Evolutionary conservation across 2,888 invertebrate species (phyloP).

Genomic region (Latheticus oryzae): DNA sequence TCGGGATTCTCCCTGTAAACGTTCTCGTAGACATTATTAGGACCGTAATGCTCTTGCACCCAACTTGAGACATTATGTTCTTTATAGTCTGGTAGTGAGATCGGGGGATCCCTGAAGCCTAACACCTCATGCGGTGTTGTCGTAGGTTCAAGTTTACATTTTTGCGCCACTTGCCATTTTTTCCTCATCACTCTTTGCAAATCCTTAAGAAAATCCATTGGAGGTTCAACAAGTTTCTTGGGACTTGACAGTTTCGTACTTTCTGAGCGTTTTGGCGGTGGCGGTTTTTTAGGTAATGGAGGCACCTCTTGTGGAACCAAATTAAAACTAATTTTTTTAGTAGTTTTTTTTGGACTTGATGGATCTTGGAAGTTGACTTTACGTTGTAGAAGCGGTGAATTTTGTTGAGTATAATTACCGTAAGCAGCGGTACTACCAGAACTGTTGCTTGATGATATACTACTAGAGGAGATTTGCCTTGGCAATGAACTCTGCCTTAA

Average conservation of each 20-base stretch:
- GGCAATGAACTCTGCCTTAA: slow-evolving; percentile 65
- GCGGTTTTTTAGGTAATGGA: slow-evolving; percentile 75
- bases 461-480: slow-evolving; percentile 70
- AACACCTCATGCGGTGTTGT: slow-evolving; percentile 92
- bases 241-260: slow-evolving; percentile 80
- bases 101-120: slow-evolving; percentile 86
- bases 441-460: slow-evolving; percentile 67
- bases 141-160: slow-evolving; percentile 88
- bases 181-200: slow-evolving; percentile 92
- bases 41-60: slow-evolving; percentile 89
- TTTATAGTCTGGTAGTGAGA: slow-evolving; percentile 77
- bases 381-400: slow-evolving; percentile 68
- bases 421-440: slow-evolving; percentile 63
- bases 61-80: slow-evolving; percentile 89
- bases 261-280: slow-evolving; percentile 82
- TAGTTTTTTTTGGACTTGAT: slow-evolving; percentile 67
- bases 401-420: slow-evolving; percentile 68
- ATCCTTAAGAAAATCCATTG: slow-evolving; percentile 87
- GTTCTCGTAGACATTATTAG: slow-evolving; percentile 82
- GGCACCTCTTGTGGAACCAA: slow-evolving; percentile 69
- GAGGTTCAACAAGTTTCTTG: slow-evolving; percentile 81
- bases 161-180: slow-evolving; percentile 94
- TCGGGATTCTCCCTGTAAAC: slow-evolving; percentile 69
- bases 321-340: slow-evolving; percentile 76
- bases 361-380: slow-evolving; percentile 74